Evolutionary conservation across 2,797 vertebrate species (phyloP), one percentile per base, ranked within the genome.

Genomic region (Tapirus indicus): DNA sequence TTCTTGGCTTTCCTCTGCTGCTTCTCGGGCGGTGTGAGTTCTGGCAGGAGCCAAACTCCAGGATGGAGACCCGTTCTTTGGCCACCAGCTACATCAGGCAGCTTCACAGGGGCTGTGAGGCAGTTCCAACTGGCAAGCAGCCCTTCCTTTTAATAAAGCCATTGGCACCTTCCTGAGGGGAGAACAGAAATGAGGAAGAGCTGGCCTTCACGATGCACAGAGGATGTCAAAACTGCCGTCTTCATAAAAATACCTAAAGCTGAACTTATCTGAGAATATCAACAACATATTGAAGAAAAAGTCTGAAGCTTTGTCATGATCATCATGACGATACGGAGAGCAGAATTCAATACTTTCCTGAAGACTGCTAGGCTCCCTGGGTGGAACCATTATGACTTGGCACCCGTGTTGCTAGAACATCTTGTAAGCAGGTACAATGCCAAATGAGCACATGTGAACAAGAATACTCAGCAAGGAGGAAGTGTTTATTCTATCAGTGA

Each of bases 381-480:
- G 66, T 64, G 20, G 66, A 91, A 32, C 23, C 32, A 83, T 79
- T 78, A 5, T 38, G 68, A 58, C 64, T 97, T 98, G 97, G 98
- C 96, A 92, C n/a, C 18, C 69, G 10, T 54, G 79, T 80, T 32
- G n/a, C 0, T 0, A 12, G 93, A 96, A 62, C 90, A 97, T 94
- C 93, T 96, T 97, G 96, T 85, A 2, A 71, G 92, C 92, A 96
- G 97, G 93, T 96, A 91, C 0, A 0, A 7, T 0, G 2, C 96
- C 98, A 98, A 97, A 96, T 97, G 95, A 98, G 87, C 35, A 4
- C 93, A 69, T 5, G 23, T 88, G 78, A 79, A 91, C 78, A 91
- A 77, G 74, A 56, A 78, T 56, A 58, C 72, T 74, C 91, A 95
- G 0, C 49, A 5, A 95, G 79, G 79, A 97, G 91, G 89, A 92